Evolutionary conservation across 2,888 invertebrate genomes (phyloP).

Genomic region (Leptothorax acervorum): DNA sequence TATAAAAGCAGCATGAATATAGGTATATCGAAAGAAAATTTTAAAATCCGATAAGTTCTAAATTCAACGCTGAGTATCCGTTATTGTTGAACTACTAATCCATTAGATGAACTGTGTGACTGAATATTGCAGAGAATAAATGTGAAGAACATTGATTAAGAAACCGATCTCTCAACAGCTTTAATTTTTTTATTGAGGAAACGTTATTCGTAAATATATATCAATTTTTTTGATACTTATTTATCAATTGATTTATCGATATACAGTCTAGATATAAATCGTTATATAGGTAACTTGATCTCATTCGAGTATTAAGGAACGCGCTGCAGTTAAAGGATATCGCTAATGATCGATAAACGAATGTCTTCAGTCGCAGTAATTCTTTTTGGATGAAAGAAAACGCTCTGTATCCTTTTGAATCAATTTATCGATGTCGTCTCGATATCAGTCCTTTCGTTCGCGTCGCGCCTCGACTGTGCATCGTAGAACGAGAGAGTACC

Average conservation of each 20-base stretch:
- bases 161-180: background rate
- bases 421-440: constrained; percentile 21
- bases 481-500: constrained; percentile 61
- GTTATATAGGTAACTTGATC: background rate
- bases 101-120: background rate
- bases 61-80: background rate
- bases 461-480: constrained; percentile 39
- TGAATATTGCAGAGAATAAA: background rate
- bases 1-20: background rate
- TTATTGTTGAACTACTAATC: background rate
- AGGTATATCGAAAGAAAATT: background rate
- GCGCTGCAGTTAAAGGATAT: too few relatives aligned
- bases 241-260: constrained; percentile 2
- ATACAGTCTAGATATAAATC: background rate
- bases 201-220: background rate
- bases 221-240: background rate
- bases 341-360: background rate
- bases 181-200: background rate
- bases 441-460: constrained; percentile 1
- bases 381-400: background rate
- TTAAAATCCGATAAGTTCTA: background rate
- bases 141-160: background rate
- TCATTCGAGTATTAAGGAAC: background rate
- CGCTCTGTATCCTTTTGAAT: background rate
- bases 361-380: constrained; percentile 1